A percentile compares a stretch with the other conserved stretches of the same genome.
Evolutionary conservation across 2,797 vertebrate species (phyloP).

Genomic region (Squalus acanthias): DNA sequence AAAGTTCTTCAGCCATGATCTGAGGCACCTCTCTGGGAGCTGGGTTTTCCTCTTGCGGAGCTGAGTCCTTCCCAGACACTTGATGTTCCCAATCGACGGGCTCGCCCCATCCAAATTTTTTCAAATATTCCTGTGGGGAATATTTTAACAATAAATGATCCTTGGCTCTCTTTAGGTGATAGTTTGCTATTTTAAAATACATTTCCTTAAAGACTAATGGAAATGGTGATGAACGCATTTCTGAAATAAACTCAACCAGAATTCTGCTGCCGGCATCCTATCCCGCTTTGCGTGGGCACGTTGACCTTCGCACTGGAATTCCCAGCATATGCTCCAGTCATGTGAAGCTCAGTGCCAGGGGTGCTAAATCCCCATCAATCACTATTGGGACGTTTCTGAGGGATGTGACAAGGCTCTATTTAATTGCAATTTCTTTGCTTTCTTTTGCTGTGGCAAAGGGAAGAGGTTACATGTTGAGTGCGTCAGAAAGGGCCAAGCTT

Average conservation of each 20-base stretch:
- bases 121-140: conserved; percentile 43
- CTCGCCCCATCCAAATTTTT: conserved; percentile 44
- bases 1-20: conserved; percentile 41
- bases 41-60: conserved; percentile 36
- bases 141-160: background rate
- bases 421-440: background rate
- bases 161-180: background rate
- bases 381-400: background rate
- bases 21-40: conserved; percentile 42
- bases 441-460: background rate
- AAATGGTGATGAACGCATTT: background rate
- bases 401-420: background rate
- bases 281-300: background rate
- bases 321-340: background rate
- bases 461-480: background rate
- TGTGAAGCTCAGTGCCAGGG: background rate
- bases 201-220: background rate
- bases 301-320: background rate
- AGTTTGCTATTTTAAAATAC: background rate
- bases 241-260: background rate
- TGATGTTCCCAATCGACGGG: conserved; percentile 44
- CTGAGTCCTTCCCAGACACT: conserved; percentile 31
- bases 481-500: background rate
- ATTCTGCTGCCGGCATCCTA: background rate
- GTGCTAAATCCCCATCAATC: background rate